phyloP scores from a whole-genome alignment of 2,797 vertebrate genomes.

The Buceros bicornis region DNA sequence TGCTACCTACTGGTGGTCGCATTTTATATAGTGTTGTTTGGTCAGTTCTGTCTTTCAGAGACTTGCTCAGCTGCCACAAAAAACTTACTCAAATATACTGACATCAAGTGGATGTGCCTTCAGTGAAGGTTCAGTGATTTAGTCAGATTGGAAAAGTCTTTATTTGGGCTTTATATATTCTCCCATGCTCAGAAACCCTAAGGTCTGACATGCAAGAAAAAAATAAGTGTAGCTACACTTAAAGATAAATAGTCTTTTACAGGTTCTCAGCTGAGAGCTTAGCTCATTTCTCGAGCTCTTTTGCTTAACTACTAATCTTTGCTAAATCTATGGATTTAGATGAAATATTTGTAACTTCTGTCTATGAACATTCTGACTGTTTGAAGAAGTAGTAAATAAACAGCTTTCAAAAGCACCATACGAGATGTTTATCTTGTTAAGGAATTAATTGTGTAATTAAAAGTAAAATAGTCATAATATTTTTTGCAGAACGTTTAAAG shows the following conservation, averaged over 20 bases:
- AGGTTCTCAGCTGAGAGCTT: neutral
- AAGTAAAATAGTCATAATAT: slow-evolving; percentile 23
- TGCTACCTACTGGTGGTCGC: neutral
- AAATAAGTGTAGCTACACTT: neutral
- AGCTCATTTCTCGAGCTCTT: neutral
- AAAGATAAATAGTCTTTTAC: neutral
- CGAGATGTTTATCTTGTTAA: slow-evolving; percentile 45
- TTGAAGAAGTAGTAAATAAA: slow-evolving; percentile 3
- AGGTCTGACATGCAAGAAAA: neutral
- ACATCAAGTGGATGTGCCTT: neutral
- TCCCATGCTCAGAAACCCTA: neutral
- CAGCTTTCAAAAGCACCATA: neutral
- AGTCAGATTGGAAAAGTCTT: neutral
- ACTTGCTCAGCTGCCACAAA: neutral
- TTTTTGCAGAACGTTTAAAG: neutral
- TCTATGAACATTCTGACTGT: slow-evolving; percentile 12
- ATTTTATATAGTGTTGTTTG: neutral
- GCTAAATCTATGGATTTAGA: neutral
- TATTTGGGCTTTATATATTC: neutral
- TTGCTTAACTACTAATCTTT: neutral
- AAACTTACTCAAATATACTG: neutral
- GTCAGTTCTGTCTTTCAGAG: neutral
- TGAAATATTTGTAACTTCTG: slow-evolving; percentile 3
- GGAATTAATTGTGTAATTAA: neutral
- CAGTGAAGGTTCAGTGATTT: neutral